Evolutionary conservation across 2,888 invertebrate species (phyloP).

Genomic region (Sipha maydis): DNA sequence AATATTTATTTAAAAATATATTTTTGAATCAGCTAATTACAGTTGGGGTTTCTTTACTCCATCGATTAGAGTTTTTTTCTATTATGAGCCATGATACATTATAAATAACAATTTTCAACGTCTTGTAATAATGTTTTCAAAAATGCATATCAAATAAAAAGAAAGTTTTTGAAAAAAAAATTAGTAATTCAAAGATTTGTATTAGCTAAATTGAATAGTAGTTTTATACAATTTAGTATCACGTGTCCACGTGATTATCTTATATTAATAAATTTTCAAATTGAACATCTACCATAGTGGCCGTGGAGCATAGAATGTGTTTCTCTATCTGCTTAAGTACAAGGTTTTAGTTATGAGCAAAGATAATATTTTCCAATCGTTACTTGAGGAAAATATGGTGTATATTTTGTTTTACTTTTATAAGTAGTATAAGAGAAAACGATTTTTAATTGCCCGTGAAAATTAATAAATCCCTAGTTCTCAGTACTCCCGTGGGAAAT

Average conservation of each 20-base stretch:
- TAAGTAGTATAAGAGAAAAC: constrained; percentile 13
- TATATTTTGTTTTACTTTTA: constrained; percentile 18
- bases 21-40: no score
- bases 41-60: background rate
- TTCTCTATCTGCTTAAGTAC: constrained; percentile 39
- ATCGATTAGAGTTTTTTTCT: background rate
- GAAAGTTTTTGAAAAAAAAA: background rate
- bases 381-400: constrained; percentile 3
- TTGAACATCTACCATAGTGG: constrained; percentile 1
- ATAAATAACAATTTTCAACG: background rate
- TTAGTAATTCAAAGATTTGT: background rate
- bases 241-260: constrained; percentile 39
- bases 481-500: background rate
- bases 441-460: constrained; percentile 32
- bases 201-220: no score
- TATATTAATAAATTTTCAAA: constrained; percentile 37
- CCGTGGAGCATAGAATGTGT: constrained; percentile 1
- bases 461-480: constrained; percentile 15
- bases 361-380: constrained; percentile 33
- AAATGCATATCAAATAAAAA: background rate
- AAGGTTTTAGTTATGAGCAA: constrained; percentile 40
- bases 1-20: no score
- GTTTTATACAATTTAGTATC: background rate
- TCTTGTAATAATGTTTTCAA: background rate
- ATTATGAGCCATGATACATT: background rate